These are phyloP conservation scores for Carollia perspicillata DNA, from an alignment of 2,113 vertebrate genomes.

Conservation along the genomic window DNA sequence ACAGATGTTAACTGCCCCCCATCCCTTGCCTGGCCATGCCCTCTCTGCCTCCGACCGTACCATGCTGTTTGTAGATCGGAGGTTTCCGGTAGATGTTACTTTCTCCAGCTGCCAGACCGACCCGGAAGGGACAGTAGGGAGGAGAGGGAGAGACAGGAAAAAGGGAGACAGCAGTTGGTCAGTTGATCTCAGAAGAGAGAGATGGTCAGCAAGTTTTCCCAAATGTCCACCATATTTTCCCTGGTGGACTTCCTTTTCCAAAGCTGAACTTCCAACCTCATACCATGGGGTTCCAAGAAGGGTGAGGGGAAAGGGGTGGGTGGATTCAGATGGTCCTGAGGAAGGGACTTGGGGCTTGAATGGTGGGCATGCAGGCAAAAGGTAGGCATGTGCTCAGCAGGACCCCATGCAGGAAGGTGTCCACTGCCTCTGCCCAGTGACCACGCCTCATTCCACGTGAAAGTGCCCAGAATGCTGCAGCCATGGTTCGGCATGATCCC, in stretches of 20 bases:
- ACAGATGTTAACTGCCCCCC: background rate
- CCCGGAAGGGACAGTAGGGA: background rate
- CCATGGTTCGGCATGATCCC: background rate
- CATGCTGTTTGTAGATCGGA: conserved; percentile 98
- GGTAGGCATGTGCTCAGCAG: conserved; percentile 55
- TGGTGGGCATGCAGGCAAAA: conserved; percentile 43
- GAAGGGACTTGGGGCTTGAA: background rate
- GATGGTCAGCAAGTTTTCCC: background rate
- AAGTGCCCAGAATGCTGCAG: background rate
- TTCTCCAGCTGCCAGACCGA: conserved; percentile 88
- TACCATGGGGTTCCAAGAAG: background rate
- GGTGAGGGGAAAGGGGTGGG: background rate
- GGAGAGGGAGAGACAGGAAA: conserved; percentile 69
- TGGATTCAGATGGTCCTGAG: background rate
- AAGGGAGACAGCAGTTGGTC: conserved; percentile 60
- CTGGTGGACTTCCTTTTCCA: background rate
- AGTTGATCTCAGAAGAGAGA: conserved; percentile 54
- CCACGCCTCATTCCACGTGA: background rate
- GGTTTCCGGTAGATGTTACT: conserved; percentile 99
- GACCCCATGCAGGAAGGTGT: conserved; percentile 65
- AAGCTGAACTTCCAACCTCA: background rate
- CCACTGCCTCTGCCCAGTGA: background rate
- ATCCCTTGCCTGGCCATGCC: background rate
- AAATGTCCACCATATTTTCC: background rate
- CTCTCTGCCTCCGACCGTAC: conserved; percentile 81